Conservation (phyloP, 2,797 vertebrate genomes). For the Salmo trutta region DNA sequence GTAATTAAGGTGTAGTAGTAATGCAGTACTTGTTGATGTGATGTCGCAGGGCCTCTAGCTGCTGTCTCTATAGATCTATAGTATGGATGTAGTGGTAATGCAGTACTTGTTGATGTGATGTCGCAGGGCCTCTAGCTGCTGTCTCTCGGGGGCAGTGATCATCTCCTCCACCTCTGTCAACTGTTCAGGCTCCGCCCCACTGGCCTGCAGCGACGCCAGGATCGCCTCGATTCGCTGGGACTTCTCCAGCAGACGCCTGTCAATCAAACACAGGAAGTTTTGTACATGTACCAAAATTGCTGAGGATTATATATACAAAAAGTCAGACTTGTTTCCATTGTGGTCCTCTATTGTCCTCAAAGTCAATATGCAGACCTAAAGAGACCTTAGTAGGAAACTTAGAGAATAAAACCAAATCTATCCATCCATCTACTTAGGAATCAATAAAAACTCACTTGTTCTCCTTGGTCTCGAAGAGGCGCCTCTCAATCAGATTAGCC, state of each 20-base stretch:
- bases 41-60: constrained; percentile 21
- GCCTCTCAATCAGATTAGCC: constrained; percentile 88
- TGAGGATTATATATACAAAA: too few relatives aligned
- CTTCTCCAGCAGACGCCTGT: constrained; percentile 91
- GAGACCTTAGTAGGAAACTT: background rate
- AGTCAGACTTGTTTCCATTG: too few relatives aligned
- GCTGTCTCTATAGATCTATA: too few relatives aligned
- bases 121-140: constrained; percentile 86
- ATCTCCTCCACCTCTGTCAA: constrained; percentile 95
- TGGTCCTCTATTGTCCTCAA: too few relatives aligned
- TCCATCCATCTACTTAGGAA: background rate
- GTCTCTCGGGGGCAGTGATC: constrained; percentile 90
- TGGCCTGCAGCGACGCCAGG: constrained; percentile 89
- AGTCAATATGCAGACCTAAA: background rate
- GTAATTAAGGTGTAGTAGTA: background rate
- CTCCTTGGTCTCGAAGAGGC: constrained; percentile 88
- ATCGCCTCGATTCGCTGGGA: constrained; percentile 95
- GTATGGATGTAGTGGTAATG: background rate
- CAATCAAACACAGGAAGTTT: constrained; percentile 20
- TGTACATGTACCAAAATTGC: too few relatives aligned
- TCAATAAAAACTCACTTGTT: constrained; percentile 81
- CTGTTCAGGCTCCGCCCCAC: constrained; percentile 85
- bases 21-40: constrained; percentile 88
- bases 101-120: constrained; percentile 91
- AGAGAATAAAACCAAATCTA: background rate